Conservation (phyloP, 2,113 vertebrate genomes). For the Indicator maculatus region DNA sequence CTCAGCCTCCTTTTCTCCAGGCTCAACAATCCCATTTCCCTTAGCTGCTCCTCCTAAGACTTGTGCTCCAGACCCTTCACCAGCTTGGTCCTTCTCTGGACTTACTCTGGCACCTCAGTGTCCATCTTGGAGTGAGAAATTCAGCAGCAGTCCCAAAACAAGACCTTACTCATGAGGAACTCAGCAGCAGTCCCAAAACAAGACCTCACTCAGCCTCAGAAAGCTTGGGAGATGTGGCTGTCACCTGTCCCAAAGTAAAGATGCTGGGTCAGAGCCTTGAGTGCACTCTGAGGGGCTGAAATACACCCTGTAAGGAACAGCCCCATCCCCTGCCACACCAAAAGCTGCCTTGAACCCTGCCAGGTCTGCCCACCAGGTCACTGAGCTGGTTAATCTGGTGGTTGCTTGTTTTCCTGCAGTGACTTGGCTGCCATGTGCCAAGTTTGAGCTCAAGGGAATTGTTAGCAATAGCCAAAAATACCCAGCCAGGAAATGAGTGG, state of each 20-base stretch:
- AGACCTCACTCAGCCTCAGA: neutral
- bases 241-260: neutral
- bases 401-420: neutral
- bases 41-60: too few relatives aligned
- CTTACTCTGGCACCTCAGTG: too few relatives aligned
- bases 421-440: neutral
- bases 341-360: neutral
- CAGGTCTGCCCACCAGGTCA: neutral
- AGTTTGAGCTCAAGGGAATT: slow-evolving; percentile 23
- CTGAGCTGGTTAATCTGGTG: neutral
- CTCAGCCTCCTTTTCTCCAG: too few relatives aligned
- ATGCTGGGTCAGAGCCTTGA: neutral
- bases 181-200: neutral
- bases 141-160: neutral
- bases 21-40: too few relatives aligned
- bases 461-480: slow-evolving; percentile 56
- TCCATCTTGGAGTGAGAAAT: neutral
- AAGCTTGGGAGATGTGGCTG: neutral
- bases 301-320: neutral
- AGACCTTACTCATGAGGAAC: neutral
- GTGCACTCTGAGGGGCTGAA: neutral
- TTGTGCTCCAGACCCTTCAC: too few relatives aligned
- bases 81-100: too few relatives aligned
- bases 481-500: slow-evolving; percentile 31
- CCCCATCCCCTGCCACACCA: neutral